Percentiles rank a stretch among this genome's conserved stretches.
Conservation (phyloP, 1,140 invertebrate genomes). For the Trachelipus rathkii region DNA sequence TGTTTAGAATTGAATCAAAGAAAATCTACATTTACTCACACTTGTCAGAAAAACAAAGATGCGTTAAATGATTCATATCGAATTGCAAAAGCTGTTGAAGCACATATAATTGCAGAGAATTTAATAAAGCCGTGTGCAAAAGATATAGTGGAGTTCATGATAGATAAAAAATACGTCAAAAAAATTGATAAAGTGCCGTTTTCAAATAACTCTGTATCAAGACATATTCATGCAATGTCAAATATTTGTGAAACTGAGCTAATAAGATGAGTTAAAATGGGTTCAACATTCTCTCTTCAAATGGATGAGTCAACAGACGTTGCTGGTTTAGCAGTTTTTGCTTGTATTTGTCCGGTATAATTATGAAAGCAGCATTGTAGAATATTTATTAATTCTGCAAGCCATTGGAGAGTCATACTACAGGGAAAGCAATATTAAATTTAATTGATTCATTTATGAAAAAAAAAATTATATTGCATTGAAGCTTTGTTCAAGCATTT, state of each 20-base stretch:
- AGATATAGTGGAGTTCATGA: not conserved
- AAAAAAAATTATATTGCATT: constrained; percentile 31
- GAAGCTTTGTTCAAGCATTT: constrained; percentile 42
- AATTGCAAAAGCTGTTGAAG: too few relatives aligned
- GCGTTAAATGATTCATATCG: too few relatives aligned
- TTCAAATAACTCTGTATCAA: constrained; percentile 34
- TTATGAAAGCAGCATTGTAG: constrained; percentile 32
- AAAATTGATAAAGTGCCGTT: not conserved
- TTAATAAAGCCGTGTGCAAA: constrained; percentile 3
- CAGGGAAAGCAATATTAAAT: too few relatives aligned
- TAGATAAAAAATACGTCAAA: not conserved
- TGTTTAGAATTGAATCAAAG: too few relatives aligned
- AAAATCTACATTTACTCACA: too few relatives aligned
- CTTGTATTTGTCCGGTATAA: constrained; percentile 45
- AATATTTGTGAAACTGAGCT: constrained; percentile 41
- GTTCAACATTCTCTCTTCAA: constrained; percentile 42
- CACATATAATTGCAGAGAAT: too few relatives aligned
- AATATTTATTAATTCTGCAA: constrained; percentile 42
- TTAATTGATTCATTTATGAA: too few relatives aligned
- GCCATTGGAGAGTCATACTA: too few relatives aligned
- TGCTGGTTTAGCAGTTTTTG: constrained; percentile 36
- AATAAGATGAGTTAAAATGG: constrained; percentile 35
- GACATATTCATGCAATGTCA: constrained; percentile 43
- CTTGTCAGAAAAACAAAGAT: too few relatives aligned
- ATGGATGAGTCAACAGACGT: constrained; percentile 46